phyloP scores from a whole-genome alignment of 2,888 invertebrate genomes.

The Agrilus mali region DNA sequence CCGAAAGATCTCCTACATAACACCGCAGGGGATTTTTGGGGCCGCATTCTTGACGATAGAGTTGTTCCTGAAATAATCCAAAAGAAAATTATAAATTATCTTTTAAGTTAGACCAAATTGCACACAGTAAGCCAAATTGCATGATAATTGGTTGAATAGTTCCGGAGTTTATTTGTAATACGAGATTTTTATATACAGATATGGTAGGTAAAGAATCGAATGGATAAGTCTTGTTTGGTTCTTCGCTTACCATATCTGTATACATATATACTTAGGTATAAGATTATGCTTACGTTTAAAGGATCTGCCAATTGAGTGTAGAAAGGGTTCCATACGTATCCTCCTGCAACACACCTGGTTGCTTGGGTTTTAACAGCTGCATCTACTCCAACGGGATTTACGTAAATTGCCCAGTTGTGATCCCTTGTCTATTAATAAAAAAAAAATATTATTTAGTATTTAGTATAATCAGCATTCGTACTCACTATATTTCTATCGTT shows the following conservation, averaged over 20 bases:
- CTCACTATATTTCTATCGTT: slow-evolving; percentile 68
- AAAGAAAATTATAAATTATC: too few species aligned
- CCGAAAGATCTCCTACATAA: slow-evolving; percentile 81
- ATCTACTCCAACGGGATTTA: slow-evolving; percentile 85
- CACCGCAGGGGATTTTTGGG: slow-evolving; percentile 80
- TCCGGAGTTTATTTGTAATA: too few species aligned
- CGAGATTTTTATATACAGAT: too few species aligned
- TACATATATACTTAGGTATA: too few species aligned
- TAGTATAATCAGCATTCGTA: slow-evolving; percentile 7
- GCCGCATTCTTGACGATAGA: slow-evolving; percentile 79
- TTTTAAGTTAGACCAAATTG: too few species aligned
- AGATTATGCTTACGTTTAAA: slow-evolving; percentile 54
- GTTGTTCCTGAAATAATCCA: slow-evolving; percentile 49
- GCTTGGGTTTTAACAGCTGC: slow-evolving; percentile 67
- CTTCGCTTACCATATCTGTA: too few species aligned
- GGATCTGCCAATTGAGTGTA: slow-evolving; percentile 85
- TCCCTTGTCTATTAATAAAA: slow-evolving; percentile 51
- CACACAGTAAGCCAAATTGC: too few species aligned
- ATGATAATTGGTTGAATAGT: too few species aligned
- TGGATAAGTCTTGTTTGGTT: too few species aligned
- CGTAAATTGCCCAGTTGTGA: slow-evolving; percentile 84
- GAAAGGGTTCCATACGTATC: slow-evolving; percentile 85
- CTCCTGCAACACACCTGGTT: slow-evolving; percentile 81
- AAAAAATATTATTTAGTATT: slow-evolving; percentile 3
- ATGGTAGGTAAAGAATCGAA: too few species aligned